phyloP scores from a whole-genome alignment of 1,140 invertebrate species.

The Sipha flava region DNA sequence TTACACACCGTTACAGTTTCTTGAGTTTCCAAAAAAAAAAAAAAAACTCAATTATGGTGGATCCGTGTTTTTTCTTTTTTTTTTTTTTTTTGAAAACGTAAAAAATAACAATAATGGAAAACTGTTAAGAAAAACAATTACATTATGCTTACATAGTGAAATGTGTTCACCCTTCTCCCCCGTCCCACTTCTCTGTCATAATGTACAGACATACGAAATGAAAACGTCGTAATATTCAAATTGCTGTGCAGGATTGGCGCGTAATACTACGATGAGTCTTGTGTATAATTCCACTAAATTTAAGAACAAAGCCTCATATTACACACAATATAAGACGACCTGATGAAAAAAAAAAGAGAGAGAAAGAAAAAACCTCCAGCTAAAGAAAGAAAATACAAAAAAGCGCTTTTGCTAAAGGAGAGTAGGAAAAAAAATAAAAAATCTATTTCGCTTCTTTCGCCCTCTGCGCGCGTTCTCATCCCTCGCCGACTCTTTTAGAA shows the following conservation, averaged over 20 bases:
- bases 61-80: too few species aligned
- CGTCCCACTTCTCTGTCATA: not conserved
- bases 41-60: not conserved
- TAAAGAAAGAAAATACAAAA: not conserved
- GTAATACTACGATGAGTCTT: not conserved
- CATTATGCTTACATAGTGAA: conserved; percentile 2
- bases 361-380: too few species aligned
- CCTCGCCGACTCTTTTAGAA: not conserved
- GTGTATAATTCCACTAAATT: conserved; percentile 27
- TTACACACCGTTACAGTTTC: conserved; percentile 1
- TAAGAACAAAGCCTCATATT: conserved; percentile 27
- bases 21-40: not conserved
- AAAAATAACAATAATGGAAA: conserved; percentile 13
- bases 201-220: conserved; percentile 5
- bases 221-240: conserved; percentile 23
- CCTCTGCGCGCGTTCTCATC: not conserved
- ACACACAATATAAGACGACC: conserved; percentile 3
- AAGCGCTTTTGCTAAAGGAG: not conserved
- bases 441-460: conserved; percentile 10
- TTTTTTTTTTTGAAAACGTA: not conserved
- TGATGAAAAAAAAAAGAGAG: conserved; percentile 1
- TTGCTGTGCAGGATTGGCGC: not conserved
- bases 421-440: conserved; percentile 1
- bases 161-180: not conserved
- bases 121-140: conserved; percentile 6